Evolutionary conservation across 2,113 vertebrate genomes (phyloP).

Genomic region (Prietella phreatophila): DNA sequence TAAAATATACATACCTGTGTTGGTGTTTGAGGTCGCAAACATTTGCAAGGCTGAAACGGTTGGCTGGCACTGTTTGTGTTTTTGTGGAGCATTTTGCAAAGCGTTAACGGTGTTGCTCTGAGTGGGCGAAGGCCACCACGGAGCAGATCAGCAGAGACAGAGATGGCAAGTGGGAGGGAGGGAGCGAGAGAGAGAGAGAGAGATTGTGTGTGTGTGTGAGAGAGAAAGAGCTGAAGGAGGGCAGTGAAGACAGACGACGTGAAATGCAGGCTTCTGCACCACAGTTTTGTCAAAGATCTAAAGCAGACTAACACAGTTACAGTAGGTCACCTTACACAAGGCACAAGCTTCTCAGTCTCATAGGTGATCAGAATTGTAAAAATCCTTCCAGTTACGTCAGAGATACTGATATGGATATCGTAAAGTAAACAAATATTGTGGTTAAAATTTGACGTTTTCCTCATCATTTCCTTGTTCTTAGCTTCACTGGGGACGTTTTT

Average conservation of each 20-base stretch:
- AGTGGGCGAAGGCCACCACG: constrained; percentile 75
- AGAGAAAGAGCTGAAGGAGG: constrained; percentile 67
- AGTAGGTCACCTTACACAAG: constrained; percentile 31
- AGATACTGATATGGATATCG: background rate
- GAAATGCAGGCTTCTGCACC: background rate
- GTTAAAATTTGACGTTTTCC: background rate
- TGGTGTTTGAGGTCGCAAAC: constrained; percentile 31
- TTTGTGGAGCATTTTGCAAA: constrained; percentile 6
- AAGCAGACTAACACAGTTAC: constrained; percentile 14
- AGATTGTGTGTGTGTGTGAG: constrained; percentile 1
- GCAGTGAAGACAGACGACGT: constrained; percentile 67
- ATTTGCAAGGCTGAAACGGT: constrained; percentile 48
- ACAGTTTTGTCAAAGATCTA: constrained; percentile 27
- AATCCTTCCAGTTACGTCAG: background rate
- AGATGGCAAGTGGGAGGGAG: constrained; percentile 66
- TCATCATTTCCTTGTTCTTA: background rate
- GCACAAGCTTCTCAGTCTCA: background rate
- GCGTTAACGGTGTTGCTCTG: constrained; percentile 61
- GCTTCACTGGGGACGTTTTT: background rate
- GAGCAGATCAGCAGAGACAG: constrained; percentile 67
- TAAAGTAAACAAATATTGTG: background rate
- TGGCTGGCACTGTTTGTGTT: constrained; percentile 40
- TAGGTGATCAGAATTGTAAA: background rate
- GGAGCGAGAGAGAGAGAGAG: constrained; percentile 64
- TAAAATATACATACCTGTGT: background rate